phyloP scores from a whole-genome alignment of 1,140 invertebrate species.

The Pseudomyrmex dendroicus region DNA sequence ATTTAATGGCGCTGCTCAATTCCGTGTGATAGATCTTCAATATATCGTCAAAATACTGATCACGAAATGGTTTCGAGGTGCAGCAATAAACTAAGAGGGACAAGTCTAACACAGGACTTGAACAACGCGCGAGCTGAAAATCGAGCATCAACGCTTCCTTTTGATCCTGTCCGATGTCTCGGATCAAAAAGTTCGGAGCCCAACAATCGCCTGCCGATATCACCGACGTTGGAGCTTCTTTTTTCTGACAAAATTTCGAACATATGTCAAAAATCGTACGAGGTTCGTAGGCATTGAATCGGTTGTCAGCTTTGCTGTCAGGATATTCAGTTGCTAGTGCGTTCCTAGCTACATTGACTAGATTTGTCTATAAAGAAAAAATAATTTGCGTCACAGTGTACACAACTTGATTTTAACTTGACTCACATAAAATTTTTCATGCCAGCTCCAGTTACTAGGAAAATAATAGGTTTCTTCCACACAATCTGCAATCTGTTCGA shows the following conservation, averaged over 20 bases:
- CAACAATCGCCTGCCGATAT: slow-evolving; percentile 90
- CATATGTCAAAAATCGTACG: slow-evolving; percentile 75
- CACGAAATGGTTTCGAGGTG: slow-evolving; percentile 86
- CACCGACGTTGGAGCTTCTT: slow-evolving; percentile 82
- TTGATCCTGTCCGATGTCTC: slow-evolving; percentile 79
- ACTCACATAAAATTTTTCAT: slow-evolving; percentile 86
- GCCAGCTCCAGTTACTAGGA: slow-evolving; percentile 87
- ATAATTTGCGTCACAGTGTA: neutral
- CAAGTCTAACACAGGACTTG: slow-evolving; percentile 87
- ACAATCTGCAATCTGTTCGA: slow-evolving; percentile 81
- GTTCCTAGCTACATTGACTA: slow-evolving; percentile 86
- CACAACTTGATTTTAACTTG: too few relatives aligned
- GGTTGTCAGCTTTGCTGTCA: slow-evolving; percentile 85
- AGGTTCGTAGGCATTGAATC: slow-evolving; percentile 80
- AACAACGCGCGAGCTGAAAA: slow-evolving; percentile 88
- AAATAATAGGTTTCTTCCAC: slow-evolving; percentile 87
- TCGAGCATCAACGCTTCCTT: slow-evolving; percentile 88
- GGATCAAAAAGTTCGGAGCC: slow-evolving; percentile 90
- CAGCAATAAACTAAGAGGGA: slow-evolving; percentile 88
- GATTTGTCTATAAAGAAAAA: slow-evolving; percentile 54
- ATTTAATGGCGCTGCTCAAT: slow-evolving; percentile 85
- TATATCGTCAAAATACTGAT: slow-evolving; percentile 86
- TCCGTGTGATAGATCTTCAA: slow-evolving; percentile 86
- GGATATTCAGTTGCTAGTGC: slow-evolving; percentile 88
- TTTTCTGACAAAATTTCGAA: slow-evolving; percentile 62